Evolutionary conservation across 2,113 vertebrate genomes (phyloP).

Genomic region (Polypterus senegalus): DNA sequence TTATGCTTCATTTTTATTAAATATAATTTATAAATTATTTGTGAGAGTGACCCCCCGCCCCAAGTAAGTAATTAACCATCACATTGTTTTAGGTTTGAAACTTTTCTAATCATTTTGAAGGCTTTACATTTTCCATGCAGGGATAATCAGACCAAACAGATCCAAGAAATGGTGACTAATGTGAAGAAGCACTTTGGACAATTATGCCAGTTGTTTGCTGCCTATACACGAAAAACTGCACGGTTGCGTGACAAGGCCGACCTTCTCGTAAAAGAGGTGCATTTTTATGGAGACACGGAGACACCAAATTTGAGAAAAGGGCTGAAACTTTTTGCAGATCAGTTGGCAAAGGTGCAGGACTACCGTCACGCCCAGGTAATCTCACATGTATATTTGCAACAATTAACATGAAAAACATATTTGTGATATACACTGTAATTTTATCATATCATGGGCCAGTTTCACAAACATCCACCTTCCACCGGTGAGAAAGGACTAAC

Average conservation of each 20-base stretch:
- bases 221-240: slow-evolving; percentile 83
- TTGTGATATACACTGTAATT: too few relatives aligned
- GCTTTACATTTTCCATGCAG: slow-evolving; percentile 32
- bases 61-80: too few relatives aligned
- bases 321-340: slow-evolving; percentile 80
- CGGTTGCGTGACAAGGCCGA: slow-evolving; percentile 86
- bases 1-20: too few relatives aligned
- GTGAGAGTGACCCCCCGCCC: too few relatives aligned
- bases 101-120: too few relatives aligned
- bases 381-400: too few relatives aligned
- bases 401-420: too few relatives aligned
- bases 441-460: too few relatives aligned
- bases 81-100: too few relatives aligned
- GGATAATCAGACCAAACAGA: slow-evolving; percentile 79
- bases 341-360: slow-evolving; percentile 89
- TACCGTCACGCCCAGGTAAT: slow-evolving; percentile 90
- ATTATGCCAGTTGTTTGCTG: slow-evolving; percentile 87
- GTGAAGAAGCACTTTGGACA: slow-evolving; percentile 95
- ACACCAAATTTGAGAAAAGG: slow-evolving; percentile 78
- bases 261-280: slow-evolving; percentile 72
- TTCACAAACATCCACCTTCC: too few relatives aligned
- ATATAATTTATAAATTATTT: too few relatives aligned
- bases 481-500: too few relatives aligned
- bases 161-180: slow-evolving; percentile 78
- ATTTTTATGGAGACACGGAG: slow-evolving; percentile 76